These are phyloP conservation scores for Zaprionus ghesquierei DNA, from an alignment of 1,140 invertebrate genomes.

Conservation along the genomic window DNA sequence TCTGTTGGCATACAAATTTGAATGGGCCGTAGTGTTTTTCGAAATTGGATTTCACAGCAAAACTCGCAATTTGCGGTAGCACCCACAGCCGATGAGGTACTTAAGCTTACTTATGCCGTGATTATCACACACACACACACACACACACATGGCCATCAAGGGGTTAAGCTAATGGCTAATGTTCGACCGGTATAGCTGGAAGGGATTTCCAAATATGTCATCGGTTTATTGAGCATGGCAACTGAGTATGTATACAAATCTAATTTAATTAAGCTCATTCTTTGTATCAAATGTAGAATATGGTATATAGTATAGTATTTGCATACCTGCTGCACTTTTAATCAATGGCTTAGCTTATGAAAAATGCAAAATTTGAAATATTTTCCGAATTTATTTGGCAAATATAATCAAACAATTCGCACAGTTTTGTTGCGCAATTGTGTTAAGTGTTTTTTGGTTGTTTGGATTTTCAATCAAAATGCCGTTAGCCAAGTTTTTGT, in stretches of 20 bases:
- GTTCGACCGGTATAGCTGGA: not conserved
- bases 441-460: not conserved
- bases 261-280: not conserved
- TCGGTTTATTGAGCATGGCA: not conserved
- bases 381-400: not conserved
- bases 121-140: not conserved
- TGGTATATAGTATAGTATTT: not conserved
- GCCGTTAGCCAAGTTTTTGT: not conserved
- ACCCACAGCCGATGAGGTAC: not conserved
- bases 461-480: not conserved
- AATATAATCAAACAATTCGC: not conserved
- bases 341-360: not conserved
- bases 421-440: not conserved
- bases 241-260: not conserved
- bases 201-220: not conserved
- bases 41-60: not conserved
- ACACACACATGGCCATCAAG: not conserved
- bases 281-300: not conserved
- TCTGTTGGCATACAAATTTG: conserved; percentile 4
- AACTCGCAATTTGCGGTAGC: not conserved
- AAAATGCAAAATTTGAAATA: not conserved
- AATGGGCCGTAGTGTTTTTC: not conserved
- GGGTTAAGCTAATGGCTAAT: not conserved
- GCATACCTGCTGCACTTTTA: not conserved
- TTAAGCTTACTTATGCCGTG: not conserved